Evolutionary conservation across 2,797 vertebrate genomes (phyloP), one percentile per base, ranked within the genome.

Genomic region (Megaceryle alcyon): DNA sequence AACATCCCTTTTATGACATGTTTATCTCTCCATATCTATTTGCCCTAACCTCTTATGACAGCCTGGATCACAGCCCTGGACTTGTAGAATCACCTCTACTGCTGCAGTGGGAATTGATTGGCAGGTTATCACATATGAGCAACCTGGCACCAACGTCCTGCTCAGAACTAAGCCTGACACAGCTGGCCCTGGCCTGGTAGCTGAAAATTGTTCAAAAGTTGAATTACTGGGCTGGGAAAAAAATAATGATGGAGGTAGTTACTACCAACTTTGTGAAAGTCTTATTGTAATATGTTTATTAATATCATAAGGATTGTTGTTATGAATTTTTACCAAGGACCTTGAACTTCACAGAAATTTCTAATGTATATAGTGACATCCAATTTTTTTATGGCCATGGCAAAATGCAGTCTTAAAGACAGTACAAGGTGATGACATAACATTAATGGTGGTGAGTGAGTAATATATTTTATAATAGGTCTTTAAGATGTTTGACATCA

Each of bases 11-110:
- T 90, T 64, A 64, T 81, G 64, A 43, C 44, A 53, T 16, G 18
- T 77, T 90, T 85, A 82, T 84, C 83, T 80, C 71, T 95, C 72
- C 41, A 95, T 51, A 86, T 65, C n/a, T 78, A 41, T 94, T 96
- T 92, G 23, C 44, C 44, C 25, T 94, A 92, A 95, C 53, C 69
- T 90, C 29, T 95, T 94, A 43, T 75, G 85, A 94, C 82, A 97
- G 72, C 17, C 49, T 85, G 80, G 64, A 73, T 72, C 5, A 1
- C 59, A 80, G 77, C 44, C 9, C 4, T 90, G 7, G 15, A 44
- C 65, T 61, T 80, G 29, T 57, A 73, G 28, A 28, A 75, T 22
- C 49, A 88, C 75, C 63, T 90, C 25, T 20, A 10, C 20, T 66
- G 35, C 41, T 81, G 19, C 66, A 65, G 31, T 59, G 89, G 87